Percentiles rank a stretch among this genome's conserved stretches.
These are phyloP conservation scores for Ridgeia piscesae DNA, from an alignment of 1,140 invertebrate genomes.

Conservation along the genomic window DNA sequence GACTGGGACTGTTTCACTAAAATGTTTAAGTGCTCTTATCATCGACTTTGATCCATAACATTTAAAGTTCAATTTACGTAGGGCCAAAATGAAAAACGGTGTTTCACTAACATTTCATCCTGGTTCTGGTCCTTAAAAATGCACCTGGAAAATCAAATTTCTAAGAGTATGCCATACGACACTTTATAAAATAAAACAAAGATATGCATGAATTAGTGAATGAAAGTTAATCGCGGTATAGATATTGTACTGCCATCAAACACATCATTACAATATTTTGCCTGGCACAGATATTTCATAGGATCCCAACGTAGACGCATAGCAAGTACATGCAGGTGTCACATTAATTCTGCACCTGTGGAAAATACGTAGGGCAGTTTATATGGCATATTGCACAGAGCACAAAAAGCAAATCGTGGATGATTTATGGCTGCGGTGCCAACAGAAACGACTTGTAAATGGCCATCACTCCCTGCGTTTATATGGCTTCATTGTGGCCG, in stretches of 20 bases:
- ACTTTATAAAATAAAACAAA: too few relatives aligned
- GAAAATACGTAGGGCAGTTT: neutral
- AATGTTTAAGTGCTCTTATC: too few relatives aligned
- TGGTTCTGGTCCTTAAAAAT: too few relatives aligned
- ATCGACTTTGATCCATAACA: too few relatives aligned
- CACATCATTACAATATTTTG: neutral
- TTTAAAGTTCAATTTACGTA: too few relatives aligned
- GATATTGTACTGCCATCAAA: neutral
- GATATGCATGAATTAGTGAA: neutral
- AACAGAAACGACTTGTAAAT: slow-evolving; percentile 1
- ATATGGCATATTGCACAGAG: neutral
- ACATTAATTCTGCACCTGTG: neutral
- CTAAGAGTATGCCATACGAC: too few relatives aligned
- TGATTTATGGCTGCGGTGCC: neutral
- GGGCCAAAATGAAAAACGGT: too few relatives aligned
- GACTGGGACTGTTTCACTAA: too few relatives aligned
- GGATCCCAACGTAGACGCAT: neutral
- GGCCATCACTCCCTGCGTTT: neutral
- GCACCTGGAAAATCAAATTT: too few relatives aligned
- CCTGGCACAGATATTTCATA: too few relatives aligned
- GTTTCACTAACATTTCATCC: too few relatives aligned
- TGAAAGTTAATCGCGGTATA: neutral
- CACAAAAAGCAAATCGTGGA: neutral
- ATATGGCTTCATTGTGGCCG: neutral
- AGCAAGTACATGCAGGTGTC: neutral